Conservation (phyloP, 37 sponge, comb jelly and placozoan genomes). For the Mnemiopsis leidyi region DNA sequence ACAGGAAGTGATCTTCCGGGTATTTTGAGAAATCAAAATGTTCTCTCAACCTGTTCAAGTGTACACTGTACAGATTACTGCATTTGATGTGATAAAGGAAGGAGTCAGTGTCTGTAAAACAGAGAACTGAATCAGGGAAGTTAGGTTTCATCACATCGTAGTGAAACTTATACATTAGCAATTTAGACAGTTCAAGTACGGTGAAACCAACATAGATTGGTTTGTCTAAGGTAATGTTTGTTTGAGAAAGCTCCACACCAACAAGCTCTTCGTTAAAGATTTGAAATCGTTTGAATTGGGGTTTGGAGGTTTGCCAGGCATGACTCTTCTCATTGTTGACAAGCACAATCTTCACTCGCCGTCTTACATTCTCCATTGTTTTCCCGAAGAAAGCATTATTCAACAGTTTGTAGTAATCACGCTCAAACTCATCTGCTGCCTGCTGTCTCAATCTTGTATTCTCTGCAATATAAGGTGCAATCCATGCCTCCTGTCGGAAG, state of each 20-base stretch:
- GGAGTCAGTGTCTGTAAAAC: constrained; percentile 56
- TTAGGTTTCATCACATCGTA: constrained; percentile 40
- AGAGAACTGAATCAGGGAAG: not conserved
- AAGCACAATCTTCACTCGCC: constrained; percentile 46
- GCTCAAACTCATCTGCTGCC: constrained; percentile 56
- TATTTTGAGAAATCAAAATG: constrained; percentile 33
- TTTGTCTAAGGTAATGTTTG: not conserved
- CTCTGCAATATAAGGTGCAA: constrained; percentile 45
- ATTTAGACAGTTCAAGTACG: constrained; percentile 51
- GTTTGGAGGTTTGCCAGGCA: constrained; percentile 22
- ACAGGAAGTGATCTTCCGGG: not conserved
- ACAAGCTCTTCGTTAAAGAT: constrained; percentile 41
- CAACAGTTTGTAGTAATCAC: constrained; percentile 27
- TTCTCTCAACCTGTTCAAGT: constrained; percentile 6
- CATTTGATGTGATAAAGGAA: constrained; percentile 7
- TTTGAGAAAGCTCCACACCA: not conserved
- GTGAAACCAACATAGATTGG: constrained; percentile 65
- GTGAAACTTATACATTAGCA: constrained; percentile 62
- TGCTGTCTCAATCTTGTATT: constrained; percentile 31
- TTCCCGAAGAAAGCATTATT: constrained; percentile 57
- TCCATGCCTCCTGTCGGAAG: constrained; percentile 65
- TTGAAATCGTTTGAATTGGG: constrained; percentile 7
- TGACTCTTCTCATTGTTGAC: not conserved
- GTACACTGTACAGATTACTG: not conserved
- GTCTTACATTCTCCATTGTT: constrained; percentile 59